Percentiles rank a stretch among this genome's conserved stretches.
Evolutionary conservation across 1,140 invertebrate genomes (phyloP).

Genomic region (Aphis gossypii): DNA sequence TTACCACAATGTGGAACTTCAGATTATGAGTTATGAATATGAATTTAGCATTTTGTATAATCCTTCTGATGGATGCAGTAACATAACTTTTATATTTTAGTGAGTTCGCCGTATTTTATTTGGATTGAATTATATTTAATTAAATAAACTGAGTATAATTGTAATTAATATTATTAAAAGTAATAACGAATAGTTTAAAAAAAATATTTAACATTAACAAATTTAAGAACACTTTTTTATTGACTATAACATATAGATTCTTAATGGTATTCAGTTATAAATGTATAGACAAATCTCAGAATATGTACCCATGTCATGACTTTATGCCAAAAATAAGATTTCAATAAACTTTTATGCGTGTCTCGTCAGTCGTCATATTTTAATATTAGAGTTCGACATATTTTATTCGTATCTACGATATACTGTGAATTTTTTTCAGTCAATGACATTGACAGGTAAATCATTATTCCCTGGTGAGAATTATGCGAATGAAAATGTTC

Average conservation of each 20-base stretch:
- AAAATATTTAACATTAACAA: not conserved
- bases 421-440: not conserved
- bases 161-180: not conserved
- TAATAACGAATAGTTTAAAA: too few relatives aligned
- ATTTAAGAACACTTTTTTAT: not conserved
- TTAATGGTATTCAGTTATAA: slow-evolving; percentile 14
- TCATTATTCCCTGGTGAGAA: slow-evolving; percentile 32
- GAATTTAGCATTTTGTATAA: not conserved
- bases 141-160: not conserved
- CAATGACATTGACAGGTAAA: slow-evolving; percentile 22
- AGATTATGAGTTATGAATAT: not conserved
- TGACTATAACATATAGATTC: not conserved
- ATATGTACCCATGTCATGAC: not conserved
- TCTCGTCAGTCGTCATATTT: slow-evolving; percentile 17
- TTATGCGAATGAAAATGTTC: not conserved
- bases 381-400: slow-evolving; percentile 27
- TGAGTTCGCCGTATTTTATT: not conserved
- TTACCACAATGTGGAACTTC: not conserved
- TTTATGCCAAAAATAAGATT: slow-evolving; percentile 38
- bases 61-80: not conserved
- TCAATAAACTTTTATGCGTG: slow-evolving; percentile 17
- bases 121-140: not conserved
- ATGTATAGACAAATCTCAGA: not conserved
- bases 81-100: not conserved
- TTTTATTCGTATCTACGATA: slow-evolving; percentile 27